These are phyloP conservation scores for Eumeta japonica DNA, from an alignment of 1,140 invertebrate species.

Conservation along the genomic window DNA sequence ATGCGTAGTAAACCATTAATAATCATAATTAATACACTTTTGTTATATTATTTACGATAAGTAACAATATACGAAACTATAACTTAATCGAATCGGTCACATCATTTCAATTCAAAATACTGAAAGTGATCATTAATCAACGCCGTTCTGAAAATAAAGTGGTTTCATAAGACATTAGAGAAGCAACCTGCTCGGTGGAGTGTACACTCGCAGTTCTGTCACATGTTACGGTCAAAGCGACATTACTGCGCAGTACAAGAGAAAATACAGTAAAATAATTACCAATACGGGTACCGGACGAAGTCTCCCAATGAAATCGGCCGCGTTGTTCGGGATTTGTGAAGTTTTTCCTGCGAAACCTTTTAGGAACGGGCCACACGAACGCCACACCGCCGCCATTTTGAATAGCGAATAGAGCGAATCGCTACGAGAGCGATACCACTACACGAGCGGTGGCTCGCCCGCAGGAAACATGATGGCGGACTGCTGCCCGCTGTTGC, in stretches of 20 bases:
- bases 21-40: background rate
- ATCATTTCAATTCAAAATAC: no score
- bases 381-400: conserved; percentile 57
- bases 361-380: conserved; percentile 49
- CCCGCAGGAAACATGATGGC: conserved; percentile 60
- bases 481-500: conserved; percentile 57
- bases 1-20: background rate
- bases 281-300: conserved; percentile 43
- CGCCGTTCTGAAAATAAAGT: conserved; percentile 20
- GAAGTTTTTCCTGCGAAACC: conserved; percentile 49
- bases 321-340: conserved; percentile 45
- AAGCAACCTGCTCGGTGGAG: conserved; percentile 27
- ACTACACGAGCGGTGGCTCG: conserved; percentile 59
- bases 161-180: conserved; percentile 12
- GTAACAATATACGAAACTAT: no score
- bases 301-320: conserved; percentile 42
- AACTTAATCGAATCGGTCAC: no score
- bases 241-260: conserved; percentile 37
- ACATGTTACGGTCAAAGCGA: conserved; percentile 53
- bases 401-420: conserved; percentile 60
- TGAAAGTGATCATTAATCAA: conserved; percentile 9
- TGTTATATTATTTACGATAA: no score
- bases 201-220: conserved; percentile 54
- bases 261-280: conserved; percentile 52
- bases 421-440: conserved; percentile 55